Evolutionary conservation across 2,113 vertebrate species (phyloP), one percentile per base, ranked within the genome.

Genomic region (Excalfactoria chinensis): DNA sequence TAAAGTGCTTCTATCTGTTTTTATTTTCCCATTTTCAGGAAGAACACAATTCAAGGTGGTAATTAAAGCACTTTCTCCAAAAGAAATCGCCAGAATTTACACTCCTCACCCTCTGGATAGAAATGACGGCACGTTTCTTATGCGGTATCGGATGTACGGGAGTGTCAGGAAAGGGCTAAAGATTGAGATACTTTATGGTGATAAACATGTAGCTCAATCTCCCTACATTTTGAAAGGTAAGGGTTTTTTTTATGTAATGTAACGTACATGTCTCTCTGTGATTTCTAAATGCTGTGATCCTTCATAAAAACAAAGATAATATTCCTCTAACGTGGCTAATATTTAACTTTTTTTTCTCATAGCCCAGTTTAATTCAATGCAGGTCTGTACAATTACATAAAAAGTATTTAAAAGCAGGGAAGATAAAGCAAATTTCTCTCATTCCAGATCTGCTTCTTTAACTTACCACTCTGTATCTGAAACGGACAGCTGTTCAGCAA

Each of bases 81-180:
- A 97, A 89, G 98, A 99, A 90, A 87, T 95, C 76, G 62, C 98
- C 78, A 98, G 98, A 25, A 98, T 99, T 95, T 98, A 99, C 30
- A 96, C 98, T 2, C 98, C 98, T 19, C 95, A 93, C 2, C 98
- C 98, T 46, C 93, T 99, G 97, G 99, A 99, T 89, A 97, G 99
- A 72, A 98, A 98, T 1, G 98, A 99, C 68, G 99, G 98, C 13
- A 98, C 99, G 23, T 99, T 99, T 96, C 97, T 99, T 63, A 97
- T 98, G 83, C 94, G 98, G 69, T 99, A 99, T 66, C 98, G 99
- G 19, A 98, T 99, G 90, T 98, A 99, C 58, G 98, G 97, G 30
- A 98, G 98, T 28, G 96, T 96, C n/a, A 78, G 22, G 8, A 81
- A 91, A 76, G 99, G 98, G 28, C 97, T 99, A 74, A 98, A 97